A percentile compares a stretch with the other conserved stretches of the same genome.
Evolutionary conservation across 2,113 vertebrate genomes (phyloP).

Genomic region (Tamias sibiricus): DNA sequence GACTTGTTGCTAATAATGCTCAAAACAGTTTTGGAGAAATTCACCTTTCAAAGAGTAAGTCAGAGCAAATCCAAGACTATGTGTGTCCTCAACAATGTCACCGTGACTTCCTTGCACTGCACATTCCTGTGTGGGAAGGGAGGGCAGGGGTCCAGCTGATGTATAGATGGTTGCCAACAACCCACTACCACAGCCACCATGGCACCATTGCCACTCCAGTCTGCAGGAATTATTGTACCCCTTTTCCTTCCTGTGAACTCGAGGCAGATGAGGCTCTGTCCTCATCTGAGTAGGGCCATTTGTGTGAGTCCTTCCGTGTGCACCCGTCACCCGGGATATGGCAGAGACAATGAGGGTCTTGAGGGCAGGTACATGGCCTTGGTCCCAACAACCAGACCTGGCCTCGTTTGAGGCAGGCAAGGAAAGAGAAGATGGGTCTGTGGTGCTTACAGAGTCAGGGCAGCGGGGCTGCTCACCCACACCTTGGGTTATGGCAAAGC

Average conservation of each 20-base stretch:
- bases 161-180: neutral
- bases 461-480: neutral
- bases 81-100: neutral
- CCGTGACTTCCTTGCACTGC: no score
- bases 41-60: neutral
- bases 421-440: neutral
- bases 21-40: neutral
- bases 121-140: neutral
- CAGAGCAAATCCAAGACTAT: neutral
- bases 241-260: neutral
- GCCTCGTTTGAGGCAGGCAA: neutral
- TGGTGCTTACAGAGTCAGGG: neutral
- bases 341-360: neutral
- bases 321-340: neutral
- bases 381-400: neutral
- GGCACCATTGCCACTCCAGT: neutral
- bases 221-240: fast-evolving
- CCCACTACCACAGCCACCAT: neutral
- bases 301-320: neutral
- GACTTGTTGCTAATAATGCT: neutral
- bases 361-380: neutral
- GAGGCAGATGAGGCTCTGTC: neutral
- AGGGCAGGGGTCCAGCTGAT: fast-evolving
- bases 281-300: neutral
- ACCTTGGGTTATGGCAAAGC: neutral